Base-by-base conservation (phyloP, 2,888 invertebrate species). In the Drosophila recens region DNA sequence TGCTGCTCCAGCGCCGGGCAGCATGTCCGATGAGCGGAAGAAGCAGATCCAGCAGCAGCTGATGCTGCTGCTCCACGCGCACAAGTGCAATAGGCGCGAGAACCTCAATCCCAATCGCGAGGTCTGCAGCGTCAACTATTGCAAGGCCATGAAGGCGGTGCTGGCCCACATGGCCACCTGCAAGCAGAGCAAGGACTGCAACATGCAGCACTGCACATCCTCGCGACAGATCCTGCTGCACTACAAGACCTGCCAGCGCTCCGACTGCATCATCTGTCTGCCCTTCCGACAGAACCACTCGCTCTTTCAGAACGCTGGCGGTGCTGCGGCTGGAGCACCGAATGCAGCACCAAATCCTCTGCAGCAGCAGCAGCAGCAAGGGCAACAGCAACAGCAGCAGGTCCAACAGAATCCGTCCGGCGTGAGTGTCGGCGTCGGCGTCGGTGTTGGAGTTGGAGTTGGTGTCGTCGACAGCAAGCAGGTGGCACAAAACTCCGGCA, bases 81-180 rank as follows among this genome's bases (percentile, higher is more conserved):
- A 99, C 94, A 99, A 99, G 93, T 99, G 99, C 93, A 98, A 99
- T 93, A 94, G 98, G 54, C 94, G 99, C 46, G 99, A 99, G 93
- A 96, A 95, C 76, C 97, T 97, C 90, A 93, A 93, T 79, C 95
- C 96, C 15, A 96, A 96, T 82, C 90, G 92, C 13, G 91, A 91
- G 52, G 96, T 95, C 90, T 99, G 99, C 93, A 95, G 95, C 30
- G 94, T 99, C 79, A 98, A 98, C n/a, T 99, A 99, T 93, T 99
- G 99, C 93, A 97, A 97, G 92, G 99, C 99, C 4, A 99, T 99
- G 99, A 99, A 99, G 93, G 98, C 97, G 86, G 99, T 99, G 15
- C 94, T 99, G 76, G 97, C 96, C 89, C 99, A 99, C 91, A 99
- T 99, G 99, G 98, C 98, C 81, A 97, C 96, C 11, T 99, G 99